Evolutionary conservation across 2,797 vertebrate species (phyloP), one percentile per base, ranked within the genome.

Genomic region (Gallinago solitaria): DNA sequence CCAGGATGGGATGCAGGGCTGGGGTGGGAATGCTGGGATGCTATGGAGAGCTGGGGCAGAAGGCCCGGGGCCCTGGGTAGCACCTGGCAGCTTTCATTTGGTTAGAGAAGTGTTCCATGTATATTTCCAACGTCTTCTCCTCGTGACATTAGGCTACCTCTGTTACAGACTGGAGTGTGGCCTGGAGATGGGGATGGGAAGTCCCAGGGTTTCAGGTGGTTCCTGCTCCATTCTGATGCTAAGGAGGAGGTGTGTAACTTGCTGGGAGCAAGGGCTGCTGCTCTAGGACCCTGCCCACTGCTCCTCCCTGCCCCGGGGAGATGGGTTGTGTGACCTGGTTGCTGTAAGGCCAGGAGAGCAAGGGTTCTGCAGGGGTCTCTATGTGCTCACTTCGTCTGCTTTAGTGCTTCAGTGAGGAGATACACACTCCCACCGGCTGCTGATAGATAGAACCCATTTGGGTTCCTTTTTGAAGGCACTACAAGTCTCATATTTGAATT

Each of bases 211-310:
- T 91, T 96, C 74, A 27, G 65, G 64, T 5, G 1, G 30, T 73
- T 82, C 82, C 89, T 71, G 83, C 85, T 82, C 87, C 24, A 16
- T 76, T 76, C 41, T 16, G 50, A 51, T 70, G 93, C 75, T 83
- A 81, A 95, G 87, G 37, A 61, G 91, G 63, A 53, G 79, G 89
- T 95, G 95, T 92, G 82, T 96, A 92, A 97, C 91, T 83, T 93
- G 89, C 74, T 41, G 69, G 83, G 83, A 89, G 76, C 79, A 79
- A 75, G 96, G 82, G 69, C 41, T 27, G 71, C 71, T 81, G 63
- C 30, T 21, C 25, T 51, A 12, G n/a, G 13, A 28, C 9, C 16
- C 13, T 83, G 33, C 12, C 37, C 6, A 2, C 30, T 39, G 47
- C 45, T 51, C 37, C 37, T 17, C 28, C 51, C 28, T 5, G 1